Evolutionary conservation across 2,888 invertebrate genomes (phyloP).

Genomic region (Congeria kusceri): DNA sequence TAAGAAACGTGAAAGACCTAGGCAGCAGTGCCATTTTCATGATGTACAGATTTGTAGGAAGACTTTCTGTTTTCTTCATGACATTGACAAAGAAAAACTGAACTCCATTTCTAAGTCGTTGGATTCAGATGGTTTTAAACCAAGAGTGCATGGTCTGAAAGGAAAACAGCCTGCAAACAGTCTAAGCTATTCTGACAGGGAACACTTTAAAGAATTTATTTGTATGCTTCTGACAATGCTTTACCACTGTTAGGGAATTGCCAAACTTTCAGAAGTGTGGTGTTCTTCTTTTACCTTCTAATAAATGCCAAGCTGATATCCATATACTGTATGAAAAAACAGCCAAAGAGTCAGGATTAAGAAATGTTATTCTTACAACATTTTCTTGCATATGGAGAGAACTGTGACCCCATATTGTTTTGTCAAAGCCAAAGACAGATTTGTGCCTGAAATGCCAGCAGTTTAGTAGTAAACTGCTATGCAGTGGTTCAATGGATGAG

Average conservation of each 20-base stretch:
- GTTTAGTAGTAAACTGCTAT: too few species aligned
- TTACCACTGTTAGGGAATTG: neutral
- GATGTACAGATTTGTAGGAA: neutral
- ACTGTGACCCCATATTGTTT: too few species aligned
- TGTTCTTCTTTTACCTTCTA: neutral
- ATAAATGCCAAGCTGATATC: neutral
- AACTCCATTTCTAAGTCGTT: neutral
- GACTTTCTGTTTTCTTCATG: neutral
- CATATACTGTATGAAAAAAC: too few species aligned
- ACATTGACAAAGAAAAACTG: neutral
- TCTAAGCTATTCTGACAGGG: neutral
- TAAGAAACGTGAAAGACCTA: neutral
- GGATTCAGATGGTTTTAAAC: conserved; percentile 2
- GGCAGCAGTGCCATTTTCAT: neutral
- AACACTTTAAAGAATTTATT: neutral
- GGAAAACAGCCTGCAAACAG: conserved; percentile 3
- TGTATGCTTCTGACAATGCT: neutral
- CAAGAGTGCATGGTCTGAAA: neutral
- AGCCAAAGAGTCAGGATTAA: too few species aligned
- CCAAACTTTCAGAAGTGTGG: neutral
- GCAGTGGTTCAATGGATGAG: too few species aligned
- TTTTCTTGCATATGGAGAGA: too few species aligned
- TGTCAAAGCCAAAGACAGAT: too few species aligned
- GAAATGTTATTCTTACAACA: too few species aligned
- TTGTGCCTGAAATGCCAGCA: too few species aligned